Percentiles rank a stretch among this genome's conserved stretches.
phyloP scores from a whole-genome alignment of 2,888 invertebrate genomes.

The Harpagoxenus sublaevis region DNA sequence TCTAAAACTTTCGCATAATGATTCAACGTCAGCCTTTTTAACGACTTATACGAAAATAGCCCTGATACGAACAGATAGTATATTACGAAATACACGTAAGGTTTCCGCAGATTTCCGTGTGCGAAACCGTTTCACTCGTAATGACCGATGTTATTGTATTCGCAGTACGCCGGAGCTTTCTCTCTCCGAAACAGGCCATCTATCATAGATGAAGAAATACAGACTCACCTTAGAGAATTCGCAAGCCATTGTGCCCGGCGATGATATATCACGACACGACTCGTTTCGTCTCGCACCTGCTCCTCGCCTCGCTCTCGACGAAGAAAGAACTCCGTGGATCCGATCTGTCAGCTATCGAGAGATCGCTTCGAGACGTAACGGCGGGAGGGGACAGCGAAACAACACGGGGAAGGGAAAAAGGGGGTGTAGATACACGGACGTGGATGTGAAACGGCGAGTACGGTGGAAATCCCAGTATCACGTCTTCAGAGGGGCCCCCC shows the following conservation, averaged over 20 bases:
- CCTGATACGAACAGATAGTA: background rate
- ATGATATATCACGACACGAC: constrained; percentile 76
- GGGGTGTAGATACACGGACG: constrained; percentile 26
- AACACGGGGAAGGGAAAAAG: background rate
- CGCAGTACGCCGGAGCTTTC: constrained; percentile 3
- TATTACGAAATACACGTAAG: background rate
- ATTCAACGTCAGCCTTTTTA: constrained; percentile 19
- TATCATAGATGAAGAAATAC: constrained; percentile 47
- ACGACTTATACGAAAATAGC: constrained; percentile 3
- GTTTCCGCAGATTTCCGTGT: background rate
- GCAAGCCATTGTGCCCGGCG: constrained; percentile 80
- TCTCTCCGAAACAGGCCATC: constrained; percentile 37
- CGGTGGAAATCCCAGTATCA: constrained; percentile 50
- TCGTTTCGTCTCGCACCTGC: constrained; percentile 65
- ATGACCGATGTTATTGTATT: constrained; percentile 18
- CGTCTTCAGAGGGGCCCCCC: constrained; percentile 38
- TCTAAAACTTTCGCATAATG: background rate
- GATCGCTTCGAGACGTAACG: constrained; percentile 10
- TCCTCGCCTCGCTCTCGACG: constrained; percentile 51
- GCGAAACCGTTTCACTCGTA: constrained; percentile 12
- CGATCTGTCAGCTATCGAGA: constrained; percentile 47
- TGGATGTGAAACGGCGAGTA: constrained; percentile 44
- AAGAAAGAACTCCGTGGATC: constrained; percentile 44
- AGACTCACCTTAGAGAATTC: constrained; percentile 75
- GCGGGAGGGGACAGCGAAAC: constrained; percentile 16